Base-by-base conservation (phyloP, 2,113 vertebrate genomes). In the Scomber japonicus region DNA sequence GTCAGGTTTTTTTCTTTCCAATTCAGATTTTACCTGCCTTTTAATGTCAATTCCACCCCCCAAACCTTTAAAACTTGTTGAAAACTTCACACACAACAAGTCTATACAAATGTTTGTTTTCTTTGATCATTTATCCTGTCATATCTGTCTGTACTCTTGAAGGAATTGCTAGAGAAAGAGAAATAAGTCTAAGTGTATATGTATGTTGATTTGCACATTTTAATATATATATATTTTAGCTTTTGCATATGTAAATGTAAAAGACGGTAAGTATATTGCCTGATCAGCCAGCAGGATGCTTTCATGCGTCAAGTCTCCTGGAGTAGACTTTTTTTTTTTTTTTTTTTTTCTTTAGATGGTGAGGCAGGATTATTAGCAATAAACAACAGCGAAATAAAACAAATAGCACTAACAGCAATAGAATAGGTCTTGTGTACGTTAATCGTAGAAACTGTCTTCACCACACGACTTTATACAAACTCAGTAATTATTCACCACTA, bases 161-260 rank as follows among this genome's bases (percentile, higher is more conserved):
- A 80, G 71, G 63, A 80, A 64, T 63, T 11, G 19, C 11, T 62
- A 54, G 54, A 57, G 71, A 71, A 27, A 65, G 10, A 84, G 12
- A 60, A 73, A 81, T 79, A 27, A 27, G 14, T 80, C 46, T 57
- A 80, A 54, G 17, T 83, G 81, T 91, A 88, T 84, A 85, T 84
- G 53, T 73, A 78, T 79, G 77, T 91, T 82, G 66, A 93, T 95
- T 95, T 95, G 95, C 95, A 96, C 95, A 94, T 80, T 46, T 93
- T 94, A 94, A 93, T 90, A 91, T 94, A 91, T 93, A 71, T 21
- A 21, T 21, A 79, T 87, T 78, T 75, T 91, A 81, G 80, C 65
- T 78, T 81, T 82, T 83, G 62, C 67, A 50, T 51, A 51, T 90
- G 48, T 72, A 87, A 81, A 84, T 84, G 49, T 24, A 57, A 67